Evolutionary conservation across 2,888 invertebrate genomes (phyloP), one percentile per base, ranked within the genome.

Genomic region (Philaethria dido): DNA sequence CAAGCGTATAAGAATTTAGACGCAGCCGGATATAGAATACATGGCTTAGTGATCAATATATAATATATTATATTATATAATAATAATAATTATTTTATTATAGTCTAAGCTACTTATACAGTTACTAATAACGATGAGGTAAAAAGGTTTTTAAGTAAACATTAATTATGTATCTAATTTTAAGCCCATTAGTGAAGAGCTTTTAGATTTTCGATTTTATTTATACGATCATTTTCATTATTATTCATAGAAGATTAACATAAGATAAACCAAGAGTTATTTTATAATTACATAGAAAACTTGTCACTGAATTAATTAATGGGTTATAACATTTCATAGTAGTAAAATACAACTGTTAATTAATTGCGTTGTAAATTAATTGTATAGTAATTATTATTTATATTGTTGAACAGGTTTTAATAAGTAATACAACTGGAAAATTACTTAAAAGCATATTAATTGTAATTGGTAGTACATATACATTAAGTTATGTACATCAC

Each of bases 371-470:
- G 29, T n/a, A 29, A 52, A 25, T 25, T 29, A 52, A 29, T 29
- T 52, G 11, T 4, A 29, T 29, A 3, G 11, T n/a, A 52, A 52
- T 29, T 16, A 29, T 52, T 52, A 52, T 52, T 52, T 11, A 52
- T 11, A 52, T 29, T 29, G 16, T 52, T 52, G 29, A 4, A 11
- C 50, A n/a, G n/a, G 22, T 29, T 52, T 16, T 16, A 29, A 29
- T 52, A 29, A 52, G n/a, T 52, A 25, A 29, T 25, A 29, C n/a
- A 29, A 52, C 29, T 52, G 50, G 16, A 52, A 52, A 52, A 52
- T 52, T 29, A 25, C 29, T 29, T 29, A 11, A 52, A 52, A 52
- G 50, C 16, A 8, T 33, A 33, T 29, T 36, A 39, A 39, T 11
- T 13, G 6, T 13, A 4, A 29, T 29, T 29, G 3, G 29, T 29